These are phyloP conservation scores for Danaus chrysippus DNA, from an alignment of 2,888 invertebrate species.

Conservation along the genomic window DNA sequence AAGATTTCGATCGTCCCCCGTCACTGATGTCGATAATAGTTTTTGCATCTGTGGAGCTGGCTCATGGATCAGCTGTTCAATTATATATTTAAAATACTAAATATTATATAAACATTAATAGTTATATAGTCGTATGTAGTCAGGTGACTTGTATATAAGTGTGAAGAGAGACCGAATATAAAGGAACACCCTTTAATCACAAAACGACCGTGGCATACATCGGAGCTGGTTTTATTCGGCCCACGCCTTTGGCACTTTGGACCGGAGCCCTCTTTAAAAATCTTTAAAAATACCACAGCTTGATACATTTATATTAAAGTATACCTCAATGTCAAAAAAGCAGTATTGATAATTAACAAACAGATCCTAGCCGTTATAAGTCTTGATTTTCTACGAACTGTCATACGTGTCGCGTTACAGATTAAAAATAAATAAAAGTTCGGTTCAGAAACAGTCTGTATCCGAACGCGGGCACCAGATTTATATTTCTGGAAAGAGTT, in stretches of 20 bases:
- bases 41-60: slow-evolving; percentile 34
- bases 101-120: background rate
- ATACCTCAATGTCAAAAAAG: slow-evolving; percentile 30
- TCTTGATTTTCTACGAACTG: slow-evolving; percentile 46
- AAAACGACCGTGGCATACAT: slow-evolving; percentile 61
- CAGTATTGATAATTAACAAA: slow-evolving; percentile 16
- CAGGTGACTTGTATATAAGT: slow-evolving; percentile 48
- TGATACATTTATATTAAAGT: slow-evolving; percentile 34
- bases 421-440: slow-evolving; percentile 60
- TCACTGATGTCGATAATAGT: slow-evolving; percentile 50
- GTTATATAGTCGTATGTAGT: slow-evolving; percentile 30
- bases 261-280: slow-evolving; percentile 44
- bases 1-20: slow-evolving; percentile 43
- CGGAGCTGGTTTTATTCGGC: slow-evolving; percentile 46
- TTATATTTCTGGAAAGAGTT: slow-evolving; percentile 74
- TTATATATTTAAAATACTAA: slow-evolving; percentile 12
- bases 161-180: slow-evolving; percentile 47
- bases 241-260: slow-evolving; percentile 64
- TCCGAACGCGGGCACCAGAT: slow-evolving; percentile 70
- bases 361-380: slow-evolving; percentile 11
- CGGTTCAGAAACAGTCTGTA: slow-evolving; percentile 63
- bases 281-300: slow-evolving; percentile 47
- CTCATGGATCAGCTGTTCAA: slow-evolving; percentile 11
- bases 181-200: slow-evolving; percentile 48
- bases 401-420: slow-evolving; percentile 61